Conservation (phyloP, 2,113 vertebrate genomes). For the Theristicus caerulescens region DNA sequence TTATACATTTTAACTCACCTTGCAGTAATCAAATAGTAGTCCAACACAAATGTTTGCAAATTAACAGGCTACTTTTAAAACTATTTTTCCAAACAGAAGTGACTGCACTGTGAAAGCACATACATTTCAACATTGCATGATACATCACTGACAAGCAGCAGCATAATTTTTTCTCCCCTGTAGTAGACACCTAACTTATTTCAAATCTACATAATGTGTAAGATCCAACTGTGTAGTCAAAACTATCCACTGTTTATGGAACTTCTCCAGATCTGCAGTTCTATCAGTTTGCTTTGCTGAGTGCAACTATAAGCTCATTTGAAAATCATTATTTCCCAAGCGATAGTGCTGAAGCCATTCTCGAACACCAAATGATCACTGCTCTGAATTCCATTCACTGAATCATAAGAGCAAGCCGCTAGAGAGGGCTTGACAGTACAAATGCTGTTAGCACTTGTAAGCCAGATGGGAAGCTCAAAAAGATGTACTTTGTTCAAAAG, state of each 20-base stretch:
- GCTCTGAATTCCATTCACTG: conserved; percentile 4
- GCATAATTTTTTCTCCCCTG: not conserved
- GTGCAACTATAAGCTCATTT: not conserved
- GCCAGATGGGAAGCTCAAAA: conserved; percentile 62
- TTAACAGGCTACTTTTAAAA: not conserved
- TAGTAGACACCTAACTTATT: not conserved
- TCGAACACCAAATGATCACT: not conserved
- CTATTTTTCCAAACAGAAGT: not conserved
- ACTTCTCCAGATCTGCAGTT: not conserved
- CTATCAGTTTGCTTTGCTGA: not conserved
- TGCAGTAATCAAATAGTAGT: not conserved
- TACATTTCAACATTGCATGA: not conserved
- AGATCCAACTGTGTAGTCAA: not conserved
- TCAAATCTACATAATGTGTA: not conserved
- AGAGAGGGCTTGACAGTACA: conserved; percentile 34
- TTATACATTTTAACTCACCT: not conserved
- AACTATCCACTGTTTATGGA: not conserved
- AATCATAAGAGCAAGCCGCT: not conserved
- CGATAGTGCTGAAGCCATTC: not conserved
- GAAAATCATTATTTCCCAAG: conserved; percentile 25
- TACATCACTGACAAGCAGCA: not conserved
- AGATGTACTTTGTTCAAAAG: conserved; percentile 46
- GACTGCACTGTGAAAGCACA: not conserved
- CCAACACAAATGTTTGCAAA: not conserved
- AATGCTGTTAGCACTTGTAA: conserved; percentile 33